A percentile compares a stretch with the other conserved stretches of the same genome.
phyloP scores from a whole-genome alignment of 2,888 invertebrate species.

The Pherbina coryleti region DNA sequence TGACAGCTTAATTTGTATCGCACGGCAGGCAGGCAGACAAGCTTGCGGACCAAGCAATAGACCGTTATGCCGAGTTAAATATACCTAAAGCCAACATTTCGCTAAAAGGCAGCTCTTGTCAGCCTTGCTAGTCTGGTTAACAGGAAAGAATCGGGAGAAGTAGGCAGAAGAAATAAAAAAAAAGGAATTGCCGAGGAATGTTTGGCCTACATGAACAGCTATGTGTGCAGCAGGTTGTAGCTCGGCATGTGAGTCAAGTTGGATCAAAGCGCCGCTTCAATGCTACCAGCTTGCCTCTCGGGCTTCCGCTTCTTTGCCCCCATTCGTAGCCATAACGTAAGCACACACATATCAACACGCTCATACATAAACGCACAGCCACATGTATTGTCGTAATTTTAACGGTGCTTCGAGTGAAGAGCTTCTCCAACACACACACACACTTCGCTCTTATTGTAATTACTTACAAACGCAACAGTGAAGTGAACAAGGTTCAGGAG shows the following conservation, averaged over 20 bases:
- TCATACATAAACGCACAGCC: neutral
- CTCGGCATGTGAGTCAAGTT: neutral
- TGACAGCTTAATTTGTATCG: constrained; percentile 53
- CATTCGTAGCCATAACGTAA: neutral
- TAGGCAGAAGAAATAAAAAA: neutral
- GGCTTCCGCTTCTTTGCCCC: neutral
- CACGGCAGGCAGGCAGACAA: constrained; percentile 44
- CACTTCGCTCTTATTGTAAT: neutral
- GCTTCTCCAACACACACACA: neutral
- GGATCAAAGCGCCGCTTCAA: neutral
- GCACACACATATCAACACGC: neutral
- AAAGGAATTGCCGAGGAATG: neutral
- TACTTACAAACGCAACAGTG: neutral
- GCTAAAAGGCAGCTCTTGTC: too few species aligned
- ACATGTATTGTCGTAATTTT: constrained; percentile 5
- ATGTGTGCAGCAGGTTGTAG: neutral
- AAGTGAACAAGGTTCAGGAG: neutral
- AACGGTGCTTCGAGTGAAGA: neutral
- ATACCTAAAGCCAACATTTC: too few species aligned
- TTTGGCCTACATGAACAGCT: too few species aligned
- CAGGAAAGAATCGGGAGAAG: neutral
- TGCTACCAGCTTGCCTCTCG: neutral
- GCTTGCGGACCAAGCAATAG: too few species aligned
- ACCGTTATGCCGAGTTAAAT: too few species aligned
- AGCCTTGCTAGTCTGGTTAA: too few species aligned